Evolutionary conservation across 2,797 vertebrate species (phyloP).

Genomic region (Tamandua tetradactyla): DNA sequence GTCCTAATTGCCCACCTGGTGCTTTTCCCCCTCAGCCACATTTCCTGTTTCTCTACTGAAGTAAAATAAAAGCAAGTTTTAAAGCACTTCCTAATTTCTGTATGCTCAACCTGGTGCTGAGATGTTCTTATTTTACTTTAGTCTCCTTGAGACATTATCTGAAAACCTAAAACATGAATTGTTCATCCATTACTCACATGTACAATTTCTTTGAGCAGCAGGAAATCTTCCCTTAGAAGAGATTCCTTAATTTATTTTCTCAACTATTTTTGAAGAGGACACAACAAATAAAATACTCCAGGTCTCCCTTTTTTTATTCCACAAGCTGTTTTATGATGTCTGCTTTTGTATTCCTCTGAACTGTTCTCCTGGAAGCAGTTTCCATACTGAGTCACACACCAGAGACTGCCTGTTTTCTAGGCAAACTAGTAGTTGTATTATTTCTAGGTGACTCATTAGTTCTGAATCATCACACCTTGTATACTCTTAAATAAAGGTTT

Average conservation of each 20-base stretch:
- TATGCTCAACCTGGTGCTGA: conserved; percentile 12
- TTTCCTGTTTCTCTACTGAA: neutral
- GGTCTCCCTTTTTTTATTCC: neutral
- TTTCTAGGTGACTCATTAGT: conserved; percentile 75
- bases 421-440: conserved; percentile 68
- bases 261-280: conserved; percentile 37
- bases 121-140: conserved; percentile 28
- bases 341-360: conserved; percentile 58
- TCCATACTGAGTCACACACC: conserved; percentile 73
- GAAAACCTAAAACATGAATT: conserved; percentile 48
- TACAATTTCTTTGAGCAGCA: conserved; percentile 45
- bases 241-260: conserved; percentile 56
- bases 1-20: neutral
- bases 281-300: conserved; percentile 53
- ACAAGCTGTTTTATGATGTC: conserved; percentile 23
- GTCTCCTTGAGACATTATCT: conserved; percentile 17
- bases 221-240: conserved; percentile 51
- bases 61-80: conserved; percentile 44
- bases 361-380: conserved; percentile 65
- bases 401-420: conserved; percentile 71
- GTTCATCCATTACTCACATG: neutral
- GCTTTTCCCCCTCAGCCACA: neutral
- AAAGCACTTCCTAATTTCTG: neutral
- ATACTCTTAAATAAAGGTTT: conserved; percentile 50
- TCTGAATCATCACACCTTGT: conserved; percentile 74